These are phyloP conservation scores for Rhinatrema bivittatum DNA, from an alignment of 2,797 vertebrate genomes.

Conservation along the genomic window DNA sequence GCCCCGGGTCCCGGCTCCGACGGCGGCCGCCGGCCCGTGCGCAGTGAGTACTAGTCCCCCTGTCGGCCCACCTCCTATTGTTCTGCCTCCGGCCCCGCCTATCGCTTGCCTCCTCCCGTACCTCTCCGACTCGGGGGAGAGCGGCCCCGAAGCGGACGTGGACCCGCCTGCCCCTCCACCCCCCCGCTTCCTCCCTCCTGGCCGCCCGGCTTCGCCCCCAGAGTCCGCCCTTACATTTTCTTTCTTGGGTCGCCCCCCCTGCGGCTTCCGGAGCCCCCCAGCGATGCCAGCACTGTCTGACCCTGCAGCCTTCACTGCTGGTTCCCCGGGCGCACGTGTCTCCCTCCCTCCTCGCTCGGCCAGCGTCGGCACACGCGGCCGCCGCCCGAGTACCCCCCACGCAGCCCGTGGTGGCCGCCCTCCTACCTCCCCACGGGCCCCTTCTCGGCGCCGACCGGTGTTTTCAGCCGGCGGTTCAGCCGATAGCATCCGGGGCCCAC, in stretches of 20 bases:
- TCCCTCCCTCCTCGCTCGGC: not conserved
- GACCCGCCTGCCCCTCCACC: not conserved
- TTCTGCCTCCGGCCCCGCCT: not conserved
- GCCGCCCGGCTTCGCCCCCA: not conserved
- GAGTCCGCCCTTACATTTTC: no score
- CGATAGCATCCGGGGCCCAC: no score
- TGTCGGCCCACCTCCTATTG: not conserved
- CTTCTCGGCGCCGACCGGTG: no score
- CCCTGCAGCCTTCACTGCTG: not conserved
- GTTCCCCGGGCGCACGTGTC: no score
- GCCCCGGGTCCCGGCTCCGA: not conserved
- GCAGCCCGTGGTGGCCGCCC: not conserved
- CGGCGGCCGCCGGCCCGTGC: conserved; percentile 2
- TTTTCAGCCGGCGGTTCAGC: no score
- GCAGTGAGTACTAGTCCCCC: conserved; percentile 6
- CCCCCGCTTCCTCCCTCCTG: not conserved
- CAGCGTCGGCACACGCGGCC: not conserved
- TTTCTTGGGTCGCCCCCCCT: no score
- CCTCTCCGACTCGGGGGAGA: no score
- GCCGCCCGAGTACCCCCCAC: not conserved
- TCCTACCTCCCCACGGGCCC: no score
- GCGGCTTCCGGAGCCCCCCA: no score
- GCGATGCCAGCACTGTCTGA: no score
- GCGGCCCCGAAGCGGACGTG: not conserved
- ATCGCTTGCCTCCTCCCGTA: conserved; percentile 15